phyloP scores from a whole-genome alignment of 2,888 invertebrate species.

The Beris chalybata region DNA sequence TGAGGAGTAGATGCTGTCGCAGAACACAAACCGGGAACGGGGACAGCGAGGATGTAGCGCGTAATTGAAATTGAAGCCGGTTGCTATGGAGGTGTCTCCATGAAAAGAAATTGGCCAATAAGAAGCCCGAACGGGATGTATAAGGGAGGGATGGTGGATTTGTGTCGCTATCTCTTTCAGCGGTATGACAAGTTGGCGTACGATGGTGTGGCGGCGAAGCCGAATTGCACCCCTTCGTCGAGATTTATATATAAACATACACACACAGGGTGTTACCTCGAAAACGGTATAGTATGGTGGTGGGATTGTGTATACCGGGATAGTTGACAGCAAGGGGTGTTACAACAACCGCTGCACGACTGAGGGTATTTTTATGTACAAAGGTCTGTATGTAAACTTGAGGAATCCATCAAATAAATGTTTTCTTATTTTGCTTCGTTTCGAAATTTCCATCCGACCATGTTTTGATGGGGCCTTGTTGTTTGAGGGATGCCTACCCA shows the following conservation, averaged over 20 bases:
- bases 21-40: not conserved
- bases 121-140: slow-evolving; percentile 30
- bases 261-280: slow-evolving; percentile 17
- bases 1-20: slow-evolving; percentile 9
- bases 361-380: slow-evolving; percentile 38
- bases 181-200: not conserved
- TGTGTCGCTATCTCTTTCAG: slow-evolving; percentile 11
- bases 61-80: slow-evolving; percentile 33
- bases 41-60: slow-evolving; percentile 22
- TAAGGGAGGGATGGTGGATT: slow-evolving; percentile 24
- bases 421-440: slow-evolving; percentile 40
- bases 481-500: slow-evolving; percentile 13
- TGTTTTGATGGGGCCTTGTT: slow-evolving; percentile 36
- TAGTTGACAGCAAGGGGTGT: slow-evolving; percentile 24
- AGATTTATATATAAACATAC: not conserved
- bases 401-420: slow-evolving; percentile 42
- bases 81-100: slow-evolving; percentile 38
- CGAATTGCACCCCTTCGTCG: too few species aligned
- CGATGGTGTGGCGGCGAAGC: not conserved
- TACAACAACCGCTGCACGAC: slow-evolving; percentile 34
- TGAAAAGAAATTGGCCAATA: slow-evolving; percentile 39
- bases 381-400: slow-evolving; percentile 41
- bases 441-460: slow-evolving; percentile 38
- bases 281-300: not conserved
- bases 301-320: not conserved